Evolutionary conservation across 2,888 invertebrate species (phyloP).

Genomic region (Zele albiditarsus): DNA sequence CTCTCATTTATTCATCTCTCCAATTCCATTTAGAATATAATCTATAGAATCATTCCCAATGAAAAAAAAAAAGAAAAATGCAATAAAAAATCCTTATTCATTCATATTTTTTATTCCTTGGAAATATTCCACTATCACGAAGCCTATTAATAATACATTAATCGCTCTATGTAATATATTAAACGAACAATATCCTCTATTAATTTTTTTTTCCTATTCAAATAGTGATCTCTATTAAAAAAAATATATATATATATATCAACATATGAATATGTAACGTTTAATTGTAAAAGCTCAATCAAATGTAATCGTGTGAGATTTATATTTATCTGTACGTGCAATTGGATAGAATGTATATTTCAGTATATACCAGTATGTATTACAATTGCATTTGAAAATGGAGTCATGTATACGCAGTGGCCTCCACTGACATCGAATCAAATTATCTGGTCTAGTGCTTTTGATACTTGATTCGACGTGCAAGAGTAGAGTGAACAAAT

Average conservation of each 20-base stretch:
- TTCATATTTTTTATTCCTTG: not conserved
- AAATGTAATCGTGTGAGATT: not conserved
- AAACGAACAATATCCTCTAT: not conserved
- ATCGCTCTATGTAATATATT: not conserved
- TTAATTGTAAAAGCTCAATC: not conserved
- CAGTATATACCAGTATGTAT: not conserved
- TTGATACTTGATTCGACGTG: slow-evolving; percentile 30
- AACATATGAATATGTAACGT: not conserved
- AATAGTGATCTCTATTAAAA: no score
- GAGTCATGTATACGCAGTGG: not conserved
- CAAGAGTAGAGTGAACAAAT: slow-evolving; percentile 35
- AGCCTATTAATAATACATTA: not conserved
- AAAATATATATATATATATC: no score
- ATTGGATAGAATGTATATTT: not conserved
- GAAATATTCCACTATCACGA: not conserved
- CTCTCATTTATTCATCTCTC: not conserved
- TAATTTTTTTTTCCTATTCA: not conserved
- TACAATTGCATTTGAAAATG: slow-evolving; percentile 20
- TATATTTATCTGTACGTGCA: not conserved
- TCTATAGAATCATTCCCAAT: not conserved
- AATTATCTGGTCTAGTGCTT: slow-evolving; percentile 29
- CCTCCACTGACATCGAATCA: slow-evolving; percentile 24
- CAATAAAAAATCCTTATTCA: not conserved
- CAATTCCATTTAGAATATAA: not conserved
- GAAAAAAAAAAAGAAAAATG: not conserved